A percentile compares a stretch with the other conserved stretches of the same genome.
These are phyloP conservation scores for Cyaniris semiargus DNA, from an alignment of 2,888 invertebrate genomes.

Conservation along the genomic window DNA sequence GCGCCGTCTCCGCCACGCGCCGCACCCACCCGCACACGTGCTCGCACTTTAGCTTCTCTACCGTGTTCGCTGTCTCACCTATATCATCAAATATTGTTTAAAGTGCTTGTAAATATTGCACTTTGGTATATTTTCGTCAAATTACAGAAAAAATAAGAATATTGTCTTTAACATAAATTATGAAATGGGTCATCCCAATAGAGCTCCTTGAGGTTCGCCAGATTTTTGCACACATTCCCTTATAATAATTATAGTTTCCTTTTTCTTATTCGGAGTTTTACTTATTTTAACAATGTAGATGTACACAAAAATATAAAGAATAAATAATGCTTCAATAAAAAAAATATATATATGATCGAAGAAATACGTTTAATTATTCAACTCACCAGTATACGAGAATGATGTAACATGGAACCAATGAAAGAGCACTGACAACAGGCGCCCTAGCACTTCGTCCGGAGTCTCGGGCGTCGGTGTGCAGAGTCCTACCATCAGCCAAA, in stretches of 20 bases:
- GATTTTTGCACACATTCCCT: neutral
- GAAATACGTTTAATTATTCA: neutral
- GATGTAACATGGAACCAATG: conserved; percentile 99
- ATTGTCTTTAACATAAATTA: neutral
- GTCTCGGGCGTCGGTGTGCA: conserved; percentile 90
- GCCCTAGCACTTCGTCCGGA: conserved; percentile 89
- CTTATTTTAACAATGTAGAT: neutral
- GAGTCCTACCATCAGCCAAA: conserved; percentile 97
- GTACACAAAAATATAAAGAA: no score
- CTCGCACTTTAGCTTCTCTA: conserved; percentile 95
- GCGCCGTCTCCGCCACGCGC: conserved; percentile 89
- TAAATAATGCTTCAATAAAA: no score
- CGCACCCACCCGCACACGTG: conserved; percentile 95
- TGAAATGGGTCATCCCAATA: neutral
- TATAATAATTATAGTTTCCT: neutral
- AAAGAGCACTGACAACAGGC: conserved; percentile 96
- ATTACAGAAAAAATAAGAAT: neutral
- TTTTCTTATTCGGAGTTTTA: neutral
- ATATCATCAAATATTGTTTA: conserved; percentile 36
- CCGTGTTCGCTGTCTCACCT: conserved; percentile 90
- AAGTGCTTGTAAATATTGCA: neutral
- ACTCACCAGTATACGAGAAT: conserved; percentile 93
- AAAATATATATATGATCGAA: no score
- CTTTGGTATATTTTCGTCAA: neutral
- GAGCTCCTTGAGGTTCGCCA: neutral